A percentile compares a stretch with the other conserved stretches of the same genome.
Evolutionary conservation across 2,888 invertebrate genomes (phyloP).

Genomic region (Eudemis profundana): DNA sequence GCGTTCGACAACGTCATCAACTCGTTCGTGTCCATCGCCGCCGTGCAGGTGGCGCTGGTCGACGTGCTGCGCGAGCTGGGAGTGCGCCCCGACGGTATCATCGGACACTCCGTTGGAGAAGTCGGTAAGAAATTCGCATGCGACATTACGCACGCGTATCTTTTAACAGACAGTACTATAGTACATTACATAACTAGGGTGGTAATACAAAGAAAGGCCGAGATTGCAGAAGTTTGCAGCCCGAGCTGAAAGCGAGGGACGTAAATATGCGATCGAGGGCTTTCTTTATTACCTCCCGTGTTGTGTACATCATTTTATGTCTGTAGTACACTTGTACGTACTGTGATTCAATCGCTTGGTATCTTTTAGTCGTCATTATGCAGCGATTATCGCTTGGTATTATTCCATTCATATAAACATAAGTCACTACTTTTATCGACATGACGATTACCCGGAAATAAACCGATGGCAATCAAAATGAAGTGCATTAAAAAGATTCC

Average conservation of each 20-base stretch:
- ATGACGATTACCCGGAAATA: constrained; percentile 6
- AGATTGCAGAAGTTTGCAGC: too few species aligned
- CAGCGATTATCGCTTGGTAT: neutral
- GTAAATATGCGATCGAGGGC: too few species aligned
- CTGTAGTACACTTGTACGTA: too few species aligned
- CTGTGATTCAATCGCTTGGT: neutral
- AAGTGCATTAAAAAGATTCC: too few species aligned
- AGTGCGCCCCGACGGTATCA: constrained; percentile 95
- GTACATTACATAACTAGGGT: too few species aligned
- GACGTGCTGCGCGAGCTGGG: constrained; percentile 92
- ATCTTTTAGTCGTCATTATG: neutral
- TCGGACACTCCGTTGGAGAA: constrained; percentile 98
- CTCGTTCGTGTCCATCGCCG: constrained; percentile 97
- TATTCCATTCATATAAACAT: neutral
- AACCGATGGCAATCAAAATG: too few species aligned
- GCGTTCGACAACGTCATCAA: constrained; percentile 94
- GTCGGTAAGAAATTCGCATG: constrained; percentile 84
- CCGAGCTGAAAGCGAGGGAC: too few species aligned
- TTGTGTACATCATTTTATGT: too few species aligned
- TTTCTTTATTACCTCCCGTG: too few species aligned
- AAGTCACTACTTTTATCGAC: neutral
- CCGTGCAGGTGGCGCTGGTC: constrained; percentile 98
- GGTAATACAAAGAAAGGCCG: too few species aligned
- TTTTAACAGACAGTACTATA: too few species aligned
- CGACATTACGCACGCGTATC: too few species aligned